These are phyloP conservation scores for Quadriops clusia DNA, from an alignment of 2,888 invertebrate species.

Conservation along the genomic window DNA sequence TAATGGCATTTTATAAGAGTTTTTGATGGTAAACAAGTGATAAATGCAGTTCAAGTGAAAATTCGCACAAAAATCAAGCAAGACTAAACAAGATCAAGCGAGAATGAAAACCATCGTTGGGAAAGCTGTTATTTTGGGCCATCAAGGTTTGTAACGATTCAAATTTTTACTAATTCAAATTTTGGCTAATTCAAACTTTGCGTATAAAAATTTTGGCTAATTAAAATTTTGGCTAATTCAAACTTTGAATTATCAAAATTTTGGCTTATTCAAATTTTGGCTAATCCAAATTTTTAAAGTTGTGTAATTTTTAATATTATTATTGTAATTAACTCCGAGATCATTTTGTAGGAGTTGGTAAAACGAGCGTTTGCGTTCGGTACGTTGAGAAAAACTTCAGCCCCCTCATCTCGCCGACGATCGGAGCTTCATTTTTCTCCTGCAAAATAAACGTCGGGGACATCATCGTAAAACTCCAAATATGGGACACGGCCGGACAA, in stretches of 20 bases:
- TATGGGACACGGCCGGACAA: slow-evolving; percentile 86
- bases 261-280: too few relatives aligned
- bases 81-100: too few relatives aligned
- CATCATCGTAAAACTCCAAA: slow-evolving; percentile 63
- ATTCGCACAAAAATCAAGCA: too few relatives aligned
- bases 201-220: too few relatives aligned
- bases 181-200: too few relatives aligned
- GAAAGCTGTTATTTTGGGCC: slow-evolving; percentile 76
- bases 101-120: slow-evolving; percentile 67
- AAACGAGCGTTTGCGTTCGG: slow-evolving; percentile 72
- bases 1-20: too few relatives aligned
- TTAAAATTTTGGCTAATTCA: too few relatives aligned
- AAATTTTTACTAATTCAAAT: neutral
- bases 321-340: neutral
- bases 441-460: slow-evolving; percentile 67
- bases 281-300: too few relatives aligned
- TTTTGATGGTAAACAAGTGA: too few relatives aligned
- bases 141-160: slow-evolving; percentile 50
- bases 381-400: slow-evolving; percentile 71
- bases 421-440: slow-evolving; percentile 83
- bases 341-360: slow-evolving; percentile 66
- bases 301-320: neutral
- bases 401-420: slow-evolving; percentile 67
- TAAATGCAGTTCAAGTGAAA: too few relatives aligned
- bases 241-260: too few relatives aligned